Conservation (phyloP, 1,140 invertebrate species). For the Melanaphis sacchari region DNA sequence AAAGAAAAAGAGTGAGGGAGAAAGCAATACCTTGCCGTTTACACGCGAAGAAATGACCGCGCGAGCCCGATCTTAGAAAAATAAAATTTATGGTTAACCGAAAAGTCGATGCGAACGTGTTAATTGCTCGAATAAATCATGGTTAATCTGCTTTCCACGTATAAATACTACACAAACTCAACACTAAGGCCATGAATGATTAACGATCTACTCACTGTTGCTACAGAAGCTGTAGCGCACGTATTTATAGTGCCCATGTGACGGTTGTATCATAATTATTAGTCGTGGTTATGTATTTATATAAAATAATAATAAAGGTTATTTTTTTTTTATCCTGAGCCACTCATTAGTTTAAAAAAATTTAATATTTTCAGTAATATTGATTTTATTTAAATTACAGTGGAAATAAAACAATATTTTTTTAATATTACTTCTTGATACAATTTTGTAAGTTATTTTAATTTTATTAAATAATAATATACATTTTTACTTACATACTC, state of each 20-base stretch:
- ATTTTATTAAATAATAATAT: too few relatives aligned
- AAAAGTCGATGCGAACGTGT: constrained; percentile 16
- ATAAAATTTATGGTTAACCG: constrained; percentile 29
- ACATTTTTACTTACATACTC: too few relatives aligned
- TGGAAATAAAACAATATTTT: too few relatives aligned
- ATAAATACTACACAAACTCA: neutral
- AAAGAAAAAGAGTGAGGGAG: too few relatives aligned
- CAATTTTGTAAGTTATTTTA: too few relatives aligned
- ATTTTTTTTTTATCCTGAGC: too few relatives aligned
- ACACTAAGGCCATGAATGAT: neutral
- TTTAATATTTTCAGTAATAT: too few relatives aligned
- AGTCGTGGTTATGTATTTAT: neutral
- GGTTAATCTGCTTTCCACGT: neutral
- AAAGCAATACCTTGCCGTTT: neutral
- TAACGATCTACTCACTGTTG: neutral
- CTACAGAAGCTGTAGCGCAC: neutral
- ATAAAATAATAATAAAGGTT: neutral
- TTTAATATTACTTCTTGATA: too few relatives aligned
- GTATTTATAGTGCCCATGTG: neutral
- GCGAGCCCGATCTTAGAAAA: neutral
- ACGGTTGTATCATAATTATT: neutral
- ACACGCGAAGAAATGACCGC: neutral
- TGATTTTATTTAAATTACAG: too few relatives aligned
- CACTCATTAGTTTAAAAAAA: too few relatives aligned
- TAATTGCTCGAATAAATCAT: constrained; percentile 21